Evolutionary conservation across 2,888 invertebrate species (phyloP), one percentile per base, ranked within the genome.

Genomic region (Melinaea menophilus): DNA sequence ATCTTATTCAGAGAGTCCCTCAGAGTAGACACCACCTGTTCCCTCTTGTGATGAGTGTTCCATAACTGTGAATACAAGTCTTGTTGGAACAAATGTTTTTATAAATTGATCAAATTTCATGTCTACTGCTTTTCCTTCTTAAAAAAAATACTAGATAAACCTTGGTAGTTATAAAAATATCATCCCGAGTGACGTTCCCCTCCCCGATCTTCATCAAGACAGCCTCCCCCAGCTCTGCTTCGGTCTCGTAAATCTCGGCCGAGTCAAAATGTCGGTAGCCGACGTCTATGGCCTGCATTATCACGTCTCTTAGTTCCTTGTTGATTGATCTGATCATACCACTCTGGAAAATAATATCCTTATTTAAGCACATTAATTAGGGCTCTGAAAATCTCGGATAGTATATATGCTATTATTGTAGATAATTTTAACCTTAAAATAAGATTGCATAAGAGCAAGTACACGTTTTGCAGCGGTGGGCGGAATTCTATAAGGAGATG

Each of bases 21-120:
- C 35, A 95, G 78, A 0, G 93, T 93, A 3, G 87, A 81, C 1
- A 91, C 85, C 0, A 96, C 97, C 41, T 94, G 81, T 0, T 93
- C 92, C 0, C 92, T 90, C 64, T 88, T 91, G 76, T 97, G 97
- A 0, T 80, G 73, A 0, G 88, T 89, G 67, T 89, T 90, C 91
- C 91, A 91, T 0, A 91, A 65, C 91, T 91, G 73, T 12, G 77
- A 77, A 54, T 5, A 62, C 34, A 55, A 56, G 31, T n/a, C 9
- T 9, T 31, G 3, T 2, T 7, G 22, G 3, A 13, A 48, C 13
- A 0, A 22, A 22, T 22, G 22, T 22, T 22, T 22, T 22, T 22
- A 22, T 22, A 22, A 22, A 22, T 22, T 22, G 22, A 1, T 22
- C 22, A 1, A 22, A 22, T 22, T 13, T 47, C 12, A 47, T 12